Evolutionary conservation across 2,797 vertebrate genomes (phyloP), one percentile per base, ranked within the genome.

Genomic region (Megalops cyprinoides): DNA sequence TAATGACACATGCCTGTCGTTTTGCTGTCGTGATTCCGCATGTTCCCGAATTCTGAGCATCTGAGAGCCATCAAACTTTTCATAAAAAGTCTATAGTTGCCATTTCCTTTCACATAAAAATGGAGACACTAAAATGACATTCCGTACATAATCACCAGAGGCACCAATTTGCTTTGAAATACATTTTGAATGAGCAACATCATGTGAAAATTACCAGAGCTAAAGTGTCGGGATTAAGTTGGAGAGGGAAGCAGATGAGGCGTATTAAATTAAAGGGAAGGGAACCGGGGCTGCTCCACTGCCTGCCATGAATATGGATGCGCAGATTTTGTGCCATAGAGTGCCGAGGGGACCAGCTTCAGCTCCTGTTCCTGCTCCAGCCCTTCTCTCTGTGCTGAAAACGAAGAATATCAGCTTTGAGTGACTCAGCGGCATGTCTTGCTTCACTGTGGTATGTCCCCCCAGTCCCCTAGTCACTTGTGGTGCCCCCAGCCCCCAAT

Each of bases 241-340:
- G 46, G 25, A 55, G 25, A 76, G 75, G 28, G 28, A 55, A 25
- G 37, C 49, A 75, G 28, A 76, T 56, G 75, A 76, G 37, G 25
- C 51, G 12, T 62, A 23, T 58, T n/a, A 77, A 62, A 77, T 77
- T 25, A 62, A 60, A 77, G 37, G 51, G 55, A 77, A 77, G 51
- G 6, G n/a, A 60, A 2, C 56, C 8, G 51, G 53, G 53, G 39
- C 51, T 9, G 1, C 53, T 77, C 34, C 23, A 28, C 37, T 60
- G 76, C 55, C 60, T 18, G 12, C 0, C 28, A 67, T 78, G 77
- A 78, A 79, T 67, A 69, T 49, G 37, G 58, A 79, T 51, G 60
- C 46, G 4, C 58, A 42, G 77, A 15, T 58, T 28, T 7, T 12
- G 42, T 18, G 6, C 58, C 58, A 51, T 44, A 49, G 34, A 31